Base-by-base conservation (phyloP, 2,888 invertebrate species). In the Selenia dentaria region DNA sequence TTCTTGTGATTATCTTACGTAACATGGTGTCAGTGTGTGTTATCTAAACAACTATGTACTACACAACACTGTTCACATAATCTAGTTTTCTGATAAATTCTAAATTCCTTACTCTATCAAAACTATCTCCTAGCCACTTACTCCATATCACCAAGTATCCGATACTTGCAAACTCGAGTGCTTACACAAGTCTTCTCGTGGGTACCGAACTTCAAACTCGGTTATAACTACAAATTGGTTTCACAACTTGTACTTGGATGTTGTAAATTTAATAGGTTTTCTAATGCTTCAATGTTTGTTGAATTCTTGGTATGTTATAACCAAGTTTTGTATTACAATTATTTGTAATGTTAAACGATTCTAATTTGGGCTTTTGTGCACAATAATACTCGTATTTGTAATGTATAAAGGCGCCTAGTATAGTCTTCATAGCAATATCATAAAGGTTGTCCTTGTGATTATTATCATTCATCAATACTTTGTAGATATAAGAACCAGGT, bases 171-270 rank as follows among this genome's bases (percentile, higher is more conserved):
- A 35, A 14, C 12, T 33, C 6, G 9, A 6, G n/a, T 28, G 2
- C 10, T 11, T 11, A 35, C 35, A 14, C 25, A 27, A 37, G 31
- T n/a, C 16, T 16, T 22, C 6, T 27, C n/a, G 16, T 10, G 12
- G 13, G 14, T 16, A 11, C 6, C 26, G n/a, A 27, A 54, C 44
- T 41, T 54, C 16, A 11, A 48, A 49, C 42, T 51, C 37, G 45
- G 45, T 48, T 22, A 28, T 37, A 64, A 65, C 50, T 65, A 58
- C 26, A 62, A 64, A 67, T 67, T 67, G 57, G 49, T 63, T 66
- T 51, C 32, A 6, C n/a, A 49, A 49, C 43, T 43, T 33, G 22
- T 27, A 27, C 31, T 40, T 8, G 24, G 42, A 38, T 8, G 20
- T 39, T 42, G 33, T 36, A 37, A 33, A 40, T 46, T 46, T 40